Conservation (phyloP, 2,888 invertebrate genomes). For the Baccha elongata region DNA sequence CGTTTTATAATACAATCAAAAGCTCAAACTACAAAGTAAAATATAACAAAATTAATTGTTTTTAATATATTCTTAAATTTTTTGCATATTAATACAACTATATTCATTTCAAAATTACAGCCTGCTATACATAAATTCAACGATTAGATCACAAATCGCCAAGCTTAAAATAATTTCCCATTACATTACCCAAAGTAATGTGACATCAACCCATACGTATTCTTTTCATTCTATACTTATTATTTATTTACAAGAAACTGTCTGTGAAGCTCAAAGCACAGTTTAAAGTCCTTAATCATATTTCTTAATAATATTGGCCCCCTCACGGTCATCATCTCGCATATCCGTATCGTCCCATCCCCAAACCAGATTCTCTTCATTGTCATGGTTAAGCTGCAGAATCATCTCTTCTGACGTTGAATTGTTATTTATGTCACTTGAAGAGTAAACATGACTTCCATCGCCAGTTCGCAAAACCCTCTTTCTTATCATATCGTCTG, state of each 20-base stretch:
- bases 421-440: conserved; percentile 77
- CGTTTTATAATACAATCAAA: too few relatives aligned
- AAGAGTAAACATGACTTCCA: conserved; percentile 83
- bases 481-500: conserved; percentile 87
- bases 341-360: conserved; percentile 93
- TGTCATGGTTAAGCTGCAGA: conserved; percentile 80
- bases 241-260: conserved; percentile 65
- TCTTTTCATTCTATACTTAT: conserved; percentile 75
- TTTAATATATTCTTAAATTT: conserved; percentile 23
- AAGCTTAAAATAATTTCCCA: conserved; percentile 30
- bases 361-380: conserved; percentile 86
- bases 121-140: conserved; percentile 9
- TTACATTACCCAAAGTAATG: conserved; percentile 25
- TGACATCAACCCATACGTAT: conserved; percentile 76
- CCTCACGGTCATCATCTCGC: conserved; percentile 86
- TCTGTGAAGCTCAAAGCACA: conserved; percentile 4
- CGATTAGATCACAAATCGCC: conserved; percentile 47
- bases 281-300: conserved; percentile 75
- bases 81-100: background rate
- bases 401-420: conserved; percentile 78
- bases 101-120: conserved; percentile 13
- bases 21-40: background rate
- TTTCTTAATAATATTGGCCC: conserved; percentile 81
- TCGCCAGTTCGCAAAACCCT: conserved; percentile 90
- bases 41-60: background rate